phyloP scores from a whole-genome alignment of 2,797 vertebrate species.

The Acipenser oxyrinchus region DNA sequence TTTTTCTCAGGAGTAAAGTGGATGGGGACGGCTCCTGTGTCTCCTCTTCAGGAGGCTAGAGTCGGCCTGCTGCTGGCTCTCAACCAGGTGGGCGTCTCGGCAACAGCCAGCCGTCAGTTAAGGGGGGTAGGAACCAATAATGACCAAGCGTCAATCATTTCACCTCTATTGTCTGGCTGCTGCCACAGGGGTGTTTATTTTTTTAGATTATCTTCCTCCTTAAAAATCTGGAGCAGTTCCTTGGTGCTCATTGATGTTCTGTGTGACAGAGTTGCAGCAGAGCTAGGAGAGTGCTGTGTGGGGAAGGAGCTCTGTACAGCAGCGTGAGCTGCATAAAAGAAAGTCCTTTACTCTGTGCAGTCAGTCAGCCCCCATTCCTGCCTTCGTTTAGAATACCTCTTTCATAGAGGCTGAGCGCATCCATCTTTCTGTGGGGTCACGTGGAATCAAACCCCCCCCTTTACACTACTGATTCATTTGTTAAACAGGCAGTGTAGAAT shows the following conservation, averaged over 20 bases:
- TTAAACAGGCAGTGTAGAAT: too few species aligned
- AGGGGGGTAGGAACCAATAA: slow-evolving; percentile 4
- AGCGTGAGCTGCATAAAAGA: not conserved
- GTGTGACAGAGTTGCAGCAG: not conserved
- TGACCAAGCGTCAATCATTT: not conserved
- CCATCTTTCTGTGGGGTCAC: too few species aligned
- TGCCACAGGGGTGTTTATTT: slow-evolving; percentile 1
- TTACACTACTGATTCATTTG: too few species aligned
- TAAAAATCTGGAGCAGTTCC: not conserved
- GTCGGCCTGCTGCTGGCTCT: not conserved
- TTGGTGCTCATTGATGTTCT: not conserved
- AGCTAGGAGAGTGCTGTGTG: not conserved
- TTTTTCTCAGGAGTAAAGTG: not conserved
- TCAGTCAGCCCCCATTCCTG: not conserved
- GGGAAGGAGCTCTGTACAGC: not conserved
- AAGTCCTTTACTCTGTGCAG: not conserved
- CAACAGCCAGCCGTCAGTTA: slow-evolving; percentile 5
- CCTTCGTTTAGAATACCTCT: not conserved
- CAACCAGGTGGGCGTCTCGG: slow-evolving; percentile 11
- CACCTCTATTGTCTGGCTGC: slow-evolving; percentile 12
- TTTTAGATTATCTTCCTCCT: not conserved
- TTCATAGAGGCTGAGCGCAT: not conserved
- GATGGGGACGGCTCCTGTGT: not conserved
- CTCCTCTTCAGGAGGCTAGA: not conserved
- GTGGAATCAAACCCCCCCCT: too few species aligned